Conservation (phyloP, 2,888 invertebrate genomes). For the Drosophila heteroneura region DNA sequence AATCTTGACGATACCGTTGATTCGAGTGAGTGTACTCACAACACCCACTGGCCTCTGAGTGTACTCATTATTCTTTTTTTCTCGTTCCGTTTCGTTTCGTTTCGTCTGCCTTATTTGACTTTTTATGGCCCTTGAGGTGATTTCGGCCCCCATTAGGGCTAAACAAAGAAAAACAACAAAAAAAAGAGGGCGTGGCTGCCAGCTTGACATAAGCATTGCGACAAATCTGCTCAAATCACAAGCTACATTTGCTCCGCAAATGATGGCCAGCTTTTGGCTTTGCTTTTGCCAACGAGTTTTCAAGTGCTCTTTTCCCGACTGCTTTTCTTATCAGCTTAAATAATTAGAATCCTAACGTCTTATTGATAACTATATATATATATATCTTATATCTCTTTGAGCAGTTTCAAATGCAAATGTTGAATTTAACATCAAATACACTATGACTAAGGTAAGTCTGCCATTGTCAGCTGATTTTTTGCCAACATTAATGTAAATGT, state of each 20-base stretch:
- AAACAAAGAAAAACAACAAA: background rate
- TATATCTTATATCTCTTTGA: background rate
- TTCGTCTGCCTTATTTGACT: constrained; percentile 62
- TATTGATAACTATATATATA: background rate
- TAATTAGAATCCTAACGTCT: background rate
- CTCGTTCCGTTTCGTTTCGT: constrained; percentile 40
- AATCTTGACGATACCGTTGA: constrained; percentile 61
- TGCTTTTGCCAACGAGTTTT: constrained; percentile 21
- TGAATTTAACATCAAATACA: background rate
- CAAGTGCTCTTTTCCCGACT: background rate
- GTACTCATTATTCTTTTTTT: constrained; percentile 66
- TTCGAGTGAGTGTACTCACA: constrained; percentile 28
- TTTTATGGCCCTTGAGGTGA: constrained; percentile 80
- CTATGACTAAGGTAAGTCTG: background rate
- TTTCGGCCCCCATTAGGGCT: constrained; percentile 57
- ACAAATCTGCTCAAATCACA: constrained; percentile 73
- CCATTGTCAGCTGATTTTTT: background rate
- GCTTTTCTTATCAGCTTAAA: background rate
- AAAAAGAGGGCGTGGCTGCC: constrained; percentile 33
- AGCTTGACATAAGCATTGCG: constrained; percentile 46
- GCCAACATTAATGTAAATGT: background rate
- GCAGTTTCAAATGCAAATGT: background rate
- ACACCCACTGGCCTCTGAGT: constrained; percentile 27
- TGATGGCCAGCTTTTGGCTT: constrained; percentile 70
- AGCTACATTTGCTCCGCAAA: constrained; percentile 77